Evolutionary conservation across 2,797 vertebrate genomes (phyloP).

Genomic region (Bradypodion pumilum): DNA sequence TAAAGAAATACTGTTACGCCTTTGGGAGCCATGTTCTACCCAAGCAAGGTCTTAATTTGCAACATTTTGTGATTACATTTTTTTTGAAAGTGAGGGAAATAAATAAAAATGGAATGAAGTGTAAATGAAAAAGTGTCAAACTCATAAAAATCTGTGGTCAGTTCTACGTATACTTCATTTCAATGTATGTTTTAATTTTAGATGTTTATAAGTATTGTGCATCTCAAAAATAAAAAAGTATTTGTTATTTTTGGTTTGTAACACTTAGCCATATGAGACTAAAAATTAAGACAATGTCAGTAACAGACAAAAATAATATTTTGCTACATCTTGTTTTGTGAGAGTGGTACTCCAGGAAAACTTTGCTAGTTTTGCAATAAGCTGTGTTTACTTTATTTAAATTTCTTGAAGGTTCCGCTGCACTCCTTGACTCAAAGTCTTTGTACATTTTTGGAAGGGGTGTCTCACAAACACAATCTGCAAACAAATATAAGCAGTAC

Average conservation of each 20-base stretch:
- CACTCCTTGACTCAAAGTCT: background rate
- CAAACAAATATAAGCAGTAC: background rate
- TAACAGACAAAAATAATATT: conserved; percentile 1
- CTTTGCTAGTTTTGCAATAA: background rate
- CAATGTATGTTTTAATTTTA: background rate
- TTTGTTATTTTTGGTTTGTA: background rate
- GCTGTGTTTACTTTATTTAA: background rate
- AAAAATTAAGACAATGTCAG: background rate
- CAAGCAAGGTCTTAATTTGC: conserved; percentile 57
- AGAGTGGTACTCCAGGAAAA: background rate
- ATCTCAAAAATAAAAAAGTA: too few species aligned
- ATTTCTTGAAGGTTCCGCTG: background rate
- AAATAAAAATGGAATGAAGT: conserved; percentile 32
- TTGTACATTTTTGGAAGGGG: background rate
- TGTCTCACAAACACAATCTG: background rate
- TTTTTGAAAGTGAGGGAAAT: conserved; percentile 31
- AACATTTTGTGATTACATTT: conserved; percentile 46
- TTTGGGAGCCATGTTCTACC: conserved; percentile 52
- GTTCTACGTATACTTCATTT: conserved; percentile 7
- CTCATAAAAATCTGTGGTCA: background rate
- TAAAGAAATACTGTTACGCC: conserved; percentile 53
- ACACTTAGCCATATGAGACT: background rate
- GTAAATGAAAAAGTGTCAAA: background rate
- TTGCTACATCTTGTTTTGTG: background rate
- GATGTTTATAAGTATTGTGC: background rate